Evolutionary conservation across 2,113 vertebrate species (phyloP), one percentile per base, ranked within the genome.

Genomic region (Plotosus lineatus): DNA sequence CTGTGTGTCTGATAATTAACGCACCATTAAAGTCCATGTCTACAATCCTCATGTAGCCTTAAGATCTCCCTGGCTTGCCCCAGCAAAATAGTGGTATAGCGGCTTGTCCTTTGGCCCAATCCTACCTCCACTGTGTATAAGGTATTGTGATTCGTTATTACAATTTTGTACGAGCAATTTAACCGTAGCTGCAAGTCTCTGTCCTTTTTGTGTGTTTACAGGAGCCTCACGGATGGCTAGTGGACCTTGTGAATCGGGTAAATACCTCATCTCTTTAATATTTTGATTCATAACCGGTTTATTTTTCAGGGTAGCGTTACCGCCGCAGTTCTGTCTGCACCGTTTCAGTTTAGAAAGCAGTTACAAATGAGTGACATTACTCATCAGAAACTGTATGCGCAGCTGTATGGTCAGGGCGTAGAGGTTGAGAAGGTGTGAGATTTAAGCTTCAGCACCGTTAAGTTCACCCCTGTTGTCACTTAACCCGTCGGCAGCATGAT

Each of bases 161-260:
- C n/a, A n/a, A n/a, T n/a, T n/a, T n/a, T n/a, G n/a, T n/a, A n/a
- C n/a, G n/a, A n/a, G n/a, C n/a, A n/a, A 53, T 53, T 33, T 36
- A 36, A 36, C 2, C 51, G 69, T 33, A 33, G 19, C 17, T 75
- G 1, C 10, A 58, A 17, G 2, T 46, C 5, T 1, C 3, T 40
- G 23, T 42, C 15, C 3, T 19, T 23, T 40, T 80, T 71, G 89
- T 89, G 51, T 33, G 80, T 79, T 84, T 79, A 21, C 86, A 97
- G 98, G 98, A 99, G 88, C 98, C 98, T 86, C 97, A 99, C n/a
- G 98, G 98, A 31, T 99, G 98, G 98, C 93, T 99, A 85, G 96
- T 99, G 84, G 98, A 99, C 90, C 91, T 99, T 82, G 97, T 99
- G 77, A 99, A 99, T 91, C 95, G 96, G 92, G 98, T 98, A 92